Evolutionary conservation across 2,113 vertebrate species (phyloP).

Genomic region (Grantiella picta): DNA sequence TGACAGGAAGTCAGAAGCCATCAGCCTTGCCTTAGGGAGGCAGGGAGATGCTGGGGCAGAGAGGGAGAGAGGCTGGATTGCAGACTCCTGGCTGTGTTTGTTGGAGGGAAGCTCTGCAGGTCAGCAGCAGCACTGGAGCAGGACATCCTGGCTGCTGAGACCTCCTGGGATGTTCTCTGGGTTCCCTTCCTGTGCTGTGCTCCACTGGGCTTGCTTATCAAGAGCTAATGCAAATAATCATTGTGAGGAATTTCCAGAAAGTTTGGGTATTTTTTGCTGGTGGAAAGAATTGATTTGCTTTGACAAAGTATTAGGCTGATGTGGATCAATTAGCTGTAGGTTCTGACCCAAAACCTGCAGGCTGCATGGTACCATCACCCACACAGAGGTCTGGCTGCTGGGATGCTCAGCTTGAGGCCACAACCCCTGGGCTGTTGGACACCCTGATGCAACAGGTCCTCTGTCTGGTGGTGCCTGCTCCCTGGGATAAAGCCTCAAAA

Average conservation of each 20-base stretch:
- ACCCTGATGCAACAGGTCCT: fast-evolving
- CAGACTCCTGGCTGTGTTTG: neutral
- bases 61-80: neutral
- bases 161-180: neutral
- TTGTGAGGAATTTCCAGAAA: neutral
- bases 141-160: neutral
- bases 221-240: neutral
- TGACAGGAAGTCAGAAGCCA: neutral
- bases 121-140: neutral
- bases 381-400: neutral
- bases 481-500: neutral
- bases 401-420: neutral
- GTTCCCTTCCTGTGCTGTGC: neutral
- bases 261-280: neutral
- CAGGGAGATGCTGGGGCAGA: neutral
- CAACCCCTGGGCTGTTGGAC: neutral
- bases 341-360: neutral
- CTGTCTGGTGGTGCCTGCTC: neutral
- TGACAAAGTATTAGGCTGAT: neutral
- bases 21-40: neutral
- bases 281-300: neutral
- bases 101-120: neutral
- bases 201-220: neutral
- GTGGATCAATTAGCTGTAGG: neutral
- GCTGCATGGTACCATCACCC: fast-evolving